These are phyloP conservation scores for Phyllotreta cruciferae DNA, from an alignment of 2,888 invertebrate species.

Conservation along the genomic window DNA sequence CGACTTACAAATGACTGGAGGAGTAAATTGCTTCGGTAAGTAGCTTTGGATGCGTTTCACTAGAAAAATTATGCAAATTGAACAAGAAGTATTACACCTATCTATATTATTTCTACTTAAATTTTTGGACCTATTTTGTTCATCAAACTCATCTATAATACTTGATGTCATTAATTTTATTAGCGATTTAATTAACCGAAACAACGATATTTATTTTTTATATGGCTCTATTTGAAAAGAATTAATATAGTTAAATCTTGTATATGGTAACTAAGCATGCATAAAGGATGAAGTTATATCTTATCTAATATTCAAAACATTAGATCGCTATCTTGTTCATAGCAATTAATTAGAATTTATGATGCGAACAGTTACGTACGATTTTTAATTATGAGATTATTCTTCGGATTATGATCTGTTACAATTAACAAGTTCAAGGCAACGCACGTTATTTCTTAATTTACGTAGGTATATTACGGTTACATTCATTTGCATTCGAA, in stretches of 20 bases:
- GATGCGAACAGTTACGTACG: conserved; percentile 11
- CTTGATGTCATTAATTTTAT: neutral
- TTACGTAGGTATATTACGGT: conserved; percentile 6
- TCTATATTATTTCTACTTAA: too few species aligned
- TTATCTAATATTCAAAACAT: conserved; percentile 22
- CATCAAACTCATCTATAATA: neutral
- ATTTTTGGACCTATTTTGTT: neutral
- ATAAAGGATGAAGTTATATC: neutral
- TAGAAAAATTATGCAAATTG: too few species aligned
- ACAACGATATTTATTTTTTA: neutral
- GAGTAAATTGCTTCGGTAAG: conserved; percentile 1
- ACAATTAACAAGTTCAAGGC: conserved; percentile 15
- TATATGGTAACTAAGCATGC: conserved; percentile 12
- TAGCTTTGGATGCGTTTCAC: neutral
- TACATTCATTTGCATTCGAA: neutral
- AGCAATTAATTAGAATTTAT: conserved; percentile 23
- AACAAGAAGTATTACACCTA: too few species aligned
- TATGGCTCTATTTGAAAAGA: conserved; percentile 1
- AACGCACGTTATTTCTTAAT: conserved; percentile 6
- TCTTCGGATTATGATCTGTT: conserved; percentile 14
- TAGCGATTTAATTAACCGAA: neutral
- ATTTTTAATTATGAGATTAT: conserved; percentile 29
- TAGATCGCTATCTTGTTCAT: conserved; percentile 15
- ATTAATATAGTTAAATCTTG: conserved; percentile 5
- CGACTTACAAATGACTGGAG: neutral